Base-by-base conservation (phyloP, 2,888 invertebrate species). In the Conus canariensis region DNA sequence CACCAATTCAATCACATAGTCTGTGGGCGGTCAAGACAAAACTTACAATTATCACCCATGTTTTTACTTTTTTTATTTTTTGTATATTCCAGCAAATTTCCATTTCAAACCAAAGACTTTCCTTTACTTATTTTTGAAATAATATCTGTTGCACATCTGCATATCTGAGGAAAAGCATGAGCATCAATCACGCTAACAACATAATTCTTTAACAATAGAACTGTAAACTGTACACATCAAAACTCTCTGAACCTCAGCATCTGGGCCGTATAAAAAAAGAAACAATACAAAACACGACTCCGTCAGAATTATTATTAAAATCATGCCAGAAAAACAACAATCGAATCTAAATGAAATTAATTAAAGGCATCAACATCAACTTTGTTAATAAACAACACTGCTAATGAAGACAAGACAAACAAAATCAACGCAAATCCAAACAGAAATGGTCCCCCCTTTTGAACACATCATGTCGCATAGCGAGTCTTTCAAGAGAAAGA, bases 401-500 rank as follows among this genome's bases (percentile, higher is more conserved):
- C 4, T n/a, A 22, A 83, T 22, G 58, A 58, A 58, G 58, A 19
- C 56, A 64, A 14, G 64, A 64, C 16, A 64, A 5, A 14, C 45
- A 80, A 80, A 30, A 30, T 0, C 7, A 83, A 56, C 8, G 9
- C 25, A 83, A 83, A 19, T 19, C 58, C 56, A 83, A 30, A 45
- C 86, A 67, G 59, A 14, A 60, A 25, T 59, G 60, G 60, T 60
- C 86, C 86, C 86, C 30, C 64, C 16, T 45, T 60, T 60, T 64
- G 64, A 64, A 86, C 86, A 86, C 86, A 86, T 67, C 22, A 25
- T 67, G 25, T 86, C 86, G 86, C 60, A 86, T 67, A 86, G 25
- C 82, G n/a, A 67, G 86, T 60, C 86, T 86, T 86, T 86, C 86
- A 67, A 86, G 10, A 67, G 86, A 86, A 86, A 86, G 86, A 67